phyloP scores from a whole-genome alignment of 2,113 vertebrate genomes.

The Indicator indicator region DNA sequence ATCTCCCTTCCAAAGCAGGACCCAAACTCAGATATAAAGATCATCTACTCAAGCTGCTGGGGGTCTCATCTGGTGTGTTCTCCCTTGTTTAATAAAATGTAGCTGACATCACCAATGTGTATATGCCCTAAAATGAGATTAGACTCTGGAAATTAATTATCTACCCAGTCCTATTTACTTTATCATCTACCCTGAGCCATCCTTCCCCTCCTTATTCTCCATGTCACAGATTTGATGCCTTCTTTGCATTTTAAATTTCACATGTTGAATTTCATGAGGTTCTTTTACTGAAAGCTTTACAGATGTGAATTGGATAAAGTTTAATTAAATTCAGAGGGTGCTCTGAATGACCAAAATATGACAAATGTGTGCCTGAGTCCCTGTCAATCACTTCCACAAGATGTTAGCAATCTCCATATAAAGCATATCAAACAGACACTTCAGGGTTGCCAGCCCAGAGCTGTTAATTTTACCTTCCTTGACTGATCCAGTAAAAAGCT shows the following conservation, averaged over 20 bases:
- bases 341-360: neutral
- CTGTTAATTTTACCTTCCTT: neutral
- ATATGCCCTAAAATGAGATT: neutral
- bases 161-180: neutral
- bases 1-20: neutral
- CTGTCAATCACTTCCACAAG: neutral
- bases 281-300: neutral
- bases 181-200: neutral
- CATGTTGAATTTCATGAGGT: neutral
- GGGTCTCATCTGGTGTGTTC: neutral
- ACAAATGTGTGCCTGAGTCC: neutral
- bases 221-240: neutral
- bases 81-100: neutral
- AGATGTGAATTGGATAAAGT: neutral
- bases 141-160: neutral
- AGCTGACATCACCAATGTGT: neutral
- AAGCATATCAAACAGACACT: neutral
- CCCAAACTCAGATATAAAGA: neutral
- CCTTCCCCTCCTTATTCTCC: neutral
- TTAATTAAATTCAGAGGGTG: conserved; percentile 1
- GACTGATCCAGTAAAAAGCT: neutral
- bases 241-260: neutral
- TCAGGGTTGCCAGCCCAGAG: neutral
- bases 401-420: neutral
- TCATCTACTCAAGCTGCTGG: neutral